Base-by-base conservation (phyloP, 2,113 vertebrate species). In the Lota lota region DNA sequence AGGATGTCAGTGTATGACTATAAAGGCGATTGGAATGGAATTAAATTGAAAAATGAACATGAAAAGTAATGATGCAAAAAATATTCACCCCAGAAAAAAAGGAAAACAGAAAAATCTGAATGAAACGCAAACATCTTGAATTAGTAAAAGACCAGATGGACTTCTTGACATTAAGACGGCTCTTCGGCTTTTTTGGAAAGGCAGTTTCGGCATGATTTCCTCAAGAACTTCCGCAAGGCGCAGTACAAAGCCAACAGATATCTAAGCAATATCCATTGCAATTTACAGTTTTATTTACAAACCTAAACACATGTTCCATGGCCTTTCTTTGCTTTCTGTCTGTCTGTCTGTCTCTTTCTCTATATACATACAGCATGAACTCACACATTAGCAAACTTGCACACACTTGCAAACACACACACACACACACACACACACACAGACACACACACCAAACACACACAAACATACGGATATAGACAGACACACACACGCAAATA, bases 211-310 rank as follows among this genome's bases (percentile, higher is more conserved):
- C 84, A 88, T 83, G 86, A 88, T 89, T 91, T 89, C 85, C 81
- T 77, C 89, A 56, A 76, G 85, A 87, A 92, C 90, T 90, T 92
- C 89, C 85, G 86, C 86, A 80, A 85, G 87, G 79, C 61, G 77
- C 78, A 84, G 81, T 82, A 87, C 81, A 88, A 88, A 90, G 84
- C 85, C 88, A 83, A 79, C 84, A 90, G 88, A 91, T 89, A 89
- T 89, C 91, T 84, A 84, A 86, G 82, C 85, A 90, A 90, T 87
- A 88, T 91, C 82, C 88, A 89, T 83, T 81, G 83, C 84, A 89
- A 90, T 89, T 89, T 88, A 87, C 86, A 85, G 81, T 90, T 91
- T 90, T 90, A 91, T 91, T 90, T 89, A 90, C 86, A 90, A 91
- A 89, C 88, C 83, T 73, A 90, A 91, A 91, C 89, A 91, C 81